Percentiles rank a stretch among this genome's conserved stretches.
phyloP scores from a whole-genome alignment of 1,140 invertebrate genomes.

The Himalopsyche phryganea region DNA sequence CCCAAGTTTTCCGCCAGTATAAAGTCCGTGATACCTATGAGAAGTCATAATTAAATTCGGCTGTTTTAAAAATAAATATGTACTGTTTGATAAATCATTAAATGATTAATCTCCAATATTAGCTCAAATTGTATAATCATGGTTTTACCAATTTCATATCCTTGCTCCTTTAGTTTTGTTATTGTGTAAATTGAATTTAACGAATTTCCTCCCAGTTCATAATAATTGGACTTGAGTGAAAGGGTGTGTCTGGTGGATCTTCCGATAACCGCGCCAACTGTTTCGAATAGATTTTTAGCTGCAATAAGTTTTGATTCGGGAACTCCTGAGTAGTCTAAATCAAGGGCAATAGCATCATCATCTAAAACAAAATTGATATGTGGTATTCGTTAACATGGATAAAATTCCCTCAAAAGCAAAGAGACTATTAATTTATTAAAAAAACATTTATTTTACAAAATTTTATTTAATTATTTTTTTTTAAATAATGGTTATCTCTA shows the following conservation, averaged over 20 bases:
- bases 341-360: slow-evolving; percentile 42
- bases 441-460: not conserved
- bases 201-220: slow-evolving; percentile 81
- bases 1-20: slow-evolving; percentile 67
- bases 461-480: no score
- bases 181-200: slow-evolving; percentile 81
- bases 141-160: slow-evolving; percentile 71
- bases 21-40: slow-evolving; percentile 71
- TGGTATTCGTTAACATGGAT: no score
- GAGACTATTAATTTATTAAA: no score
- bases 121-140: no score
- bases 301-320: slow-evolving; percentile 55
- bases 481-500: no score
- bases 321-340: slow-evolving; percentile 63
- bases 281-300: slow-evolving; percentile 68
- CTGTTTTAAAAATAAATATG: no score
- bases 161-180: slow-evolving; percentile 70
- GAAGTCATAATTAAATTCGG: no score
- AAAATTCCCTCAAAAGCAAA: not conserved
- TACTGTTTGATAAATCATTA: no score
- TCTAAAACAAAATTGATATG: slow-evolving; percentile 40
- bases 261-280: slow-evolving; percentile 66
- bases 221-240: slow-evolving; percentile 68
- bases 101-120: no score
- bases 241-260: slow-evolving; percentile 56